Base-by-base conservation (phyloP, 2,113 vertebrate species). In the Toxostoma redivivum region DNA sequence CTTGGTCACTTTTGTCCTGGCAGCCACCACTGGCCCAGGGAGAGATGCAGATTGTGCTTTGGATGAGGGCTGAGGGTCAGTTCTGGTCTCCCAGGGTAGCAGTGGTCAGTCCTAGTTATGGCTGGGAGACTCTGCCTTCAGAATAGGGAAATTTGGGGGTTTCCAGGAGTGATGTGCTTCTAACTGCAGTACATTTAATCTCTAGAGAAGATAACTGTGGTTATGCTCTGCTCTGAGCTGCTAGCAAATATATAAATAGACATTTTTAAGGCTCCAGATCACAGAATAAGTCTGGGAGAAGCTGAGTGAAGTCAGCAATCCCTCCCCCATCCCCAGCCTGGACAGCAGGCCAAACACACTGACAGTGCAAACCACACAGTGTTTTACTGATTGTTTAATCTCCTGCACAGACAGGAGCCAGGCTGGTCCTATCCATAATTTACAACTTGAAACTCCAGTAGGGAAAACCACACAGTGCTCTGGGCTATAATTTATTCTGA, bases 361-460 rank as follows among this genome's bases (percentile, higher is more conserved):
- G 71, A 66, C 42, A 72, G 57, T 31, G 72, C 82, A 93, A 77
- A 90, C 62, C 61, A 25, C 27, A 10, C 45, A 74, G 42, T 81
- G 44, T 69, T 89, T 89, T 71, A 42, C 79, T 85, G 58, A 84
- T 91, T 70, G 67, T 65, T 93, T 87, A 88, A 86, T 94, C 94
- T 88, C 72, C 73, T 74, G 74, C 71, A 69, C 76, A 83, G 64
- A 69, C 3, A 0, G 72, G 87, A 85, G 40, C 71, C 73, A 71
- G 20, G 72, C 76, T 91, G 65, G 78, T 64, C n/a, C 57, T 47
- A 23, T 84, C 76, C 50, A 70, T 95, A 91, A 97, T 97, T 97
- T 97, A 97, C 77, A 94, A 15, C 71, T 73, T 81, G 58, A 81
- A 93, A 58, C 91, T 90, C 76, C 92, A 90, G 28, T 5, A 80